Base-by-base conservation (phyloP, 2,113 vertebrate genomes). In the Pomatostomus ruficeps region DNA sequence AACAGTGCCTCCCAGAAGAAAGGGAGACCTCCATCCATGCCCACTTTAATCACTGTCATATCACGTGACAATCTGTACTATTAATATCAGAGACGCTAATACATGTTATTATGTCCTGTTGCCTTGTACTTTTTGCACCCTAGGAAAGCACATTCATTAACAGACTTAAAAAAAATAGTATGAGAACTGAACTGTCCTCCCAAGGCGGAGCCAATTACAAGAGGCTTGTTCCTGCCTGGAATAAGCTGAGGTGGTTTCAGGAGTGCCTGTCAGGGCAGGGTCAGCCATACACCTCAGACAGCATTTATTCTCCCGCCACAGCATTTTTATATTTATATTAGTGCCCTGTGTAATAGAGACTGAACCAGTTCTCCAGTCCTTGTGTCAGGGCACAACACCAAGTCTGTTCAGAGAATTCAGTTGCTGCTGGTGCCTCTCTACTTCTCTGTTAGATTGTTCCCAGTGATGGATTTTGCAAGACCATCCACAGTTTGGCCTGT, bases 1-100 rank as follows among this genome's bases (percentile, higher is more conserved):
- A 97, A 95, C 33, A 95, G 98, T 97, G 98, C 98, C 98, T 98
- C 98, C 98, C 97, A 96, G 97, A 97, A 96, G 92, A 97, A 97
- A 97, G 90, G 97, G 98, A 97, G 95, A 97, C 95, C 96, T 84
- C 19, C 55, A 95, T 96, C 97, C 96, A 77, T 96, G 92, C 97
- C 97, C 96, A 95, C 97, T 97, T 97, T 97, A 97, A 96, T 98
- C 95, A 95, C 98, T 98, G 98, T 97, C 98, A 93, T 93, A 92
- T 96, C 94, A 52, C 96, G 97, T 98, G 98, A 97, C 97, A 96
- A 87, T 95, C 38, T 74, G 82, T 91, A 95, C 98, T 98, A 98
- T 98, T 98, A 98, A 98, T 98, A 98, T 96, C 97, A 45, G 97
- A 97, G 97, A 95, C 87, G 96, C 95, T 96, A 97, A 95, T 97